Evolutionary conservation across 2,797 vertebrate genomes (phyloP), one percentile per base, ranked within the genome.

Genomic region (Chiroxiphia lanceolata): DNA sequence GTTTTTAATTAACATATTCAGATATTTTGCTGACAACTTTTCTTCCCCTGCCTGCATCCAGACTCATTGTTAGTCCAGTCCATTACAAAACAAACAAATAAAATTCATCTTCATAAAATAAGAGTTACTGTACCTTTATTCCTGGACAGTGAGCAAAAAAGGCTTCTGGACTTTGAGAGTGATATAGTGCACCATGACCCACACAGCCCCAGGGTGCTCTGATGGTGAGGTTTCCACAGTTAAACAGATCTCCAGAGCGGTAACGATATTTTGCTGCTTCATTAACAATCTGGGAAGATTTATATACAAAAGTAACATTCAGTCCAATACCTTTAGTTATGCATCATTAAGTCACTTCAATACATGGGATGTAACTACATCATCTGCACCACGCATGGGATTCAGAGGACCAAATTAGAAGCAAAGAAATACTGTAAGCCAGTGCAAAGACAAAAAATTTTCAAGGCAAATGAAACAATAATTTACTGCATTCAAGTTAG

Each of bases 261-360:
- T 99, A 99, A 70, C 99, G 99, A 77, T 99, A 99, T 94, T 99
- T 99, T 72, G 99, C 99, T 40, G 99, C 99, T 98, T 99, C 99
- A 3, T 99, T 99, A 91, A 99, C 99, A 82, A 99, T 99, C 99
- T 99, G 96, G 33, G 50, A 69, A 54, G 56, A 50, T 89, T 86
- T 21, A 91, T 33, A 63, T 4, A 54, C 12, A 54, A 64, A 82
- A 67, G 45, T 29, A 83, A 54, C 27, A 84, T 60, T 89, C 45
- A 91, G 71, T 56, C 18, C 22, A 76, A 38, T 23, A 75, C 4
- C n/a, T 76, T 45, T 14, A 65, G n/a, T 29, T 63, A 86, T 6
- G 29, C 7, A 13, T 23, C 65, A 47, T 51, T 50, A 77, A 82
- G 31, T 19, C 22, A 77, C 34, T 86, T 61, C 21, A 74, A 47